These are phyloP conservation scores for Oegoconia quadripuncta DNA, from an alignment of 2,888 invertebrate genomes.

Conservation along the genomic window DNA sequence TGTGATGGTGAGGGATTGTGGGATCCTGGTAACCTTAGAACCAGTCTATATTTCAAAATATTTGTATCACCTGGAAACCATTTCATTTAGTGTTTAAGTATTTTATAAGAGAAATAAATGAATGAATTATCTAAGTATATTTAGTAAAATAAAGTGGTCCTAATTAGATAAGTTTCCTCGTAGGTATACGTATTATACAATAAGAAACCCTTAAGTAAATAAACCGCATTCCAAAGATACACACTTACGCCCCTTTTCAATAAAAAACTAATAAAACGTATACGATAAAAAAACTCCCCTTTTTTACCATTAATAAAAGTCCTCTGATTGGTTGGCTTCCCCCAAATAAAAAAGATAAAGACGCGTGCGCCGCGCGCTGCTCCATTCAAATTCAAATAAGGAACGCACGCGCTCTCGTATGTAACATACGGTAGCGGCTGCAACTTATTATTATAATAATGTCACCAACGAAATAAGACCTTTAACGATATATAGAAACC, in stretches of 20 bases:
- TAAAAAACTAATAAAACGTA: slow-evolving; percentile 40
- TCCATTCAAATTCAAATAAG: slow-evolving; percentile 51
- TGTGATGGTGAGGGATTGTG: too few relatives aligned
- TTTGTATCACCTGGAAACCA: too few relatives aligned
- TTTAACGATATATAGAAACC: slow-evolving; percentile 18
- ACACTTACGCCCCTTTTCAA: slow-evolving; percentile 47
- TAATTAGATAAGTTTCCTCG: too few relatives aligned
- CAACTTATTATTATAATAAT: slow-evolving; percentile 67
- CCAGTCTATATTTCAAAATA: too few relatives aligned
- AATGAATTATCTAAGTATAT: too few relatives aligned
- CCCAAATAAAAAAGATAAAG: slow-evolving; percentile 71
- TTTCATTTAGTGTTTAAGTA: too few relatives aligned
- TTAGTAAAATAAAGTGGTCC: too few relatives aligned
- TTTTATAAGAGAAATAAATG: too few relatives aligned
- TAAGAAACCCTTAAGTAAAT: too few relatives aligned
- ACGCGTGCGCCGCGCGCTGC: slow-evolving; percentile 57
- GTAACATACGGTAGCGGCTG: slow-evolving; percentile 60
- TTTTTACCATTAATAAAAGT: slow-evolving; percentile 54
- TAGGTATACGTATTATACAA: too few relatives aligned
- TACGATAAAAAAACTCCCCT: slow-evolving; percentile 62
- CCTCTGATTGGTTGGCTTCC: slow-evolving; percentile 54
- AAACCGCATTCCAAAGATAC: slow-evolving; percentile 17
- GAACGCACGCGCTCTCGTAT: slow-evolving; percentile 57
- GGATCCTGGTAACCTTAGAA: too few relatives aligned
- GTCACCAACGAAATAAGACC: slow-evolving; percentile 52